These are phyloP conservation scores for Gallinago media DNA, from an alignment of 2,113 vertebrate genomes.

Conservation along the genomic window DNA sequence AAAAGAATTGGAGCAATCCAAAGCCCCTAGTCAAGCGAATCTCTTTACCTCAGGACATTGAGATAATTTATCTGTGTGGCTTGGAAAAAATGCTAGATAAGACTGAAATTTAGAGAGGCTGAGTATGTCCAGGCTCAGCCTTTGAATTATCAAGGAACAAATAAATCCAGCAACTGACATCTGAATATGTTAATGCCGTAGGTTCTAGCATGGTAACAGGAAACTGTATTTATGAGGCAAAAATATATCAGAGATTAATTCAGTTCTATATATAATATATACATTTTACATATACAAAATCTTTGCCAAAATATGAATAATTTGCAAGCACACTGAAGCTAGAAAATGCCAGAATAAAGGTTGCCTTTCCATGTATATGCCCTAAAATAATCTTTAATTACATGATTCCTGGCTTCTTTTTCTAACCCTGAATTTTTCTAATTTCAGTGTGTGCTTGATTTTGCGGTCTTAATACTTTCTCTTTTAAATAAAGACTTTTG, in stretches of 20 bases:
- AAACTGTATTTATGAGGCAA: constrained; percentile 26
- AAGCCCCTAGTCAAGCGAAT: not conserved
- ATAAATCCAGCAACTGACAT: constrained; percentile 29
- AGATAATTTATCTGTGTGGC: constrained; percentile 42
- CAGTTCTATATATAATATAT: constrained; percentile 52
- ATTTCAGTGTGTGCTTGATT: not conserved
- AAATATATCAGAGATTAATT: constrained; percentile 42
- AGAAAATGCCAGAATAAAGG: constrained; percentile 66
- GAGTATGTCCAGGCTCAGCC: not conserved
- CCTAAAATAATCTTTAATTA: constrained; percentile 28
- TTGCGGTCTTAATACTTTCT: not conserved
- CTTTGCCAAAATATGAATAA: constrained; percentile 50
- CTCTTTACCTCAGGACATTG: not conserved
- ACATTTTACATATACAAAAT: constrained; percentile 29
- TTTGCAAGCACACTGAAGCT: constrained; percentile 7
- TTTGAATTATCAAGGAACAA: not conserved
- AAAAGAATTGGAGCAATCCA: not conserved
- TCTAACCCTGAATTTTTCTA: not conserved
- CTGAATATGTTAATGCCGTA: constrained; percentile 20
- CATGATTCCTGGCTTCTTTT: not conserved
- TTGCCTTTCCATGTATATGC: constrained; percentile 32
- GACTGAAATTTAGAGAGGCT: constrained; percentile 39
- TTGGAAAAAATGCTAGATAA: constrained; percentile 51
- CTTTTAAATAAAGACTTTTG: not conserved
- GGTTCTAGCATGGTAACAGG: constrained; percentile 30